phyloP scores from a whole-genome alignment of 53 echinoderm and acorn worm species.

The Antedon mediterranea region DNA sequence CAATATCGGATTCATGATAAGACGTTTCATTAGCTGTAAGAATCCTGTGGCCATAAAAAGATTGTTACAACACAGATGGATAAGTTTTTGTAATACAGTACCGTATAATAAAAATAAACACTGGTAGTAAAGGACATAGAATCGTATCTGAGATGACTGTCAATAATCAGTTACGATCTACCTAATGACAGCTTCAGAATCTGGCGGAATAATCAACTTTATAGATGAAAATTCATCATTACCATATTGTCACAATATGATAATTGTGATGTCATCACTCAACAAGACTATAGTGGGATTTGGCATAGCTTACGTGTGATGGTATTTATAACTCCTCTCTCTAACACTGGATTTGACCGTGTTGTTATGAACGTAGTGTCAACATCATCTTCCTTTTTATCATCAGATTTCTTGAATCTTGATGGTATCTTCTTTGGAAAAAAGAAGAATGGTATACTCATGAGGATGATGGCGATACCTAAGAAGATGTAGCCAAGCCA shows the following conservation, averaged over 20 bases:
- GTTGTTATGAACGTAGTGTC: not conserved
- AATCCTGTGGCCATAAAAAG: not conserved
- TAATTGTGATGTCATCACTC: too few relatives aligned
- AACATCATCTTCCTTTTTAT: not conserved
- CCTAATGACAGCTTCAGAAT: too few relatives aligned
- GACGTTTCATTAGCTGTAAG: not conserved
- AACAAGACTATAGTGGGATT: too few relatives aligned
- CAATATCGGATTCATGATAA: not conserved
- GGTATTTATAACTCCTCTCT: not conserved
- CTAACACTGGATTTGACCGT: not conserved
- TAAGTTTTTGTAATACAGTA: too few relatives aligned
- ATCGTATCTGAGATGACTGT: too few relatives aligned
- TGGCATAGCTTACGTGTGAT: not conserved
- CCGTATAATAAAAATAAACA: too few relatives aligned
- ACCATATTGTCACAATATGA: too few relatives aligned
- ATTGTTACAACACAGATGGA: too few relatives aligned
- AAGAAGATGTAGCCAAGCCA: conserved; percentile 10
- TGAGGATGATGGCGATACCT: not conserved
- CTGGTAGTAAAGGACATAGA: too few relatives aligned
- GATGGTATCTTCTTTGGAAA: conserved; percentile 6
- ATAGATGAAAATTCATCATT: too few relatives aligned
- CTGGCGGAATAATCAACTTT: too few relatives aligned
- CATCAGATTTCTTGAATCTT: not conserved
- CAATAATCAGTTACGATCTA: too few relatives aligned
- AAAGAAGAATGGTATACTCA: conserved; percentile 1